Evolutionary conservation across 2,888 invertebrate genomes (phyloP).

Genomic region (Drosophila bunnanda): DNA sequence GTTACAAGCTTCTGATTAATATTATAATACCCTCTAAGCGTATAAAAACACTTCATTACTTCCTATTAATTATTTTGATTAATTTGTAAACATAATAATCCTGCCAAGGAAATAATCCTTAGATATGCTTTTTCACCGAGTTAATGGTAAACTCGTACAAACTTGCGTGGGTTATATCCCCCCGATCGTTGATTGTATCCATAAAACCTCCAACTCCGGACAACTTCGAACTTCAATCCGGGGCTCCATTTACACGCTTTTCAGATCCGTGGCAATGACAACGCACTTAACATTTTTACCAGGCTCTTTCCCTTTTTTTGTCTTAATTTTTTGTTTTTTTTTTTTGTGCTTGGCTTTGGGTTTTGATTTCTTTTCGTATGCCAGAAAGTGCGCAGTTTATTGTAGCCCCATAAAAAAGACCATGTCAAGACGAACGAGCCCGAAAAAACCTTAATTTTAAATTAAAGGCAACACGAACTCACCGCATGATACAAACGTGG

Average conservation of each 20-base stretch:
- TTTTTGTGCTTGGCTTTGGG: slow-evolving; percentile 10
- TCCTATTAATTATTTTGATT: no score
- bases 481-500: slow-evolving; percentile 58
- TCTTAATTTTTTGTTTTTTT: background rate
- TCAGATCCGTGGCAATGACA: slow-evolving; percentile 62
- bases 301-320: slow-evolving; percentile 7
- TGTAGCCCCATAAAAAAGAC: slow-evolving; percentile 54
- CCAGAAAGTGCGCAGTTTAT: slow-evolving; percentile 58
- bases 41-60: no score
- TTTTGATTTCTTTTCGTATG: slow-evolving; percentile 35
- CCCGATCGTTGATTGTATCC: slow-evolving; percentile 6
- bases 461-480: slow-evolving; percentile 53
- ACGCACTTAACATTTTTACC: slow-evolving; percentile 70
- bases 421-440: slow-evolving; percentile 27
- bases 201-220: slow-evolving; percentile 5
- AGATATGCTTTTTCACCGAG: background rate
- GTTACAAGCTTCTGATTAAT: no score
- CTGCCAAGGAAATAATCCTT: background rate
- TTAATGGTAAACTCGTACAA: background rate
- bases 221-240: slow-evolving; percentile 19
- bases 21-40: no score
- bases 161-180: background rate
- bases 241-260: slow-evolving; percentile 31
- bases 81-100: background rate
- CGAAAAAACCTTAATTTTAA: slow-evolving; percentile 32